phyloP scores from a whole-genome alignment of 2,113 vertebrate species.

The Sorex araneus region DNA sequence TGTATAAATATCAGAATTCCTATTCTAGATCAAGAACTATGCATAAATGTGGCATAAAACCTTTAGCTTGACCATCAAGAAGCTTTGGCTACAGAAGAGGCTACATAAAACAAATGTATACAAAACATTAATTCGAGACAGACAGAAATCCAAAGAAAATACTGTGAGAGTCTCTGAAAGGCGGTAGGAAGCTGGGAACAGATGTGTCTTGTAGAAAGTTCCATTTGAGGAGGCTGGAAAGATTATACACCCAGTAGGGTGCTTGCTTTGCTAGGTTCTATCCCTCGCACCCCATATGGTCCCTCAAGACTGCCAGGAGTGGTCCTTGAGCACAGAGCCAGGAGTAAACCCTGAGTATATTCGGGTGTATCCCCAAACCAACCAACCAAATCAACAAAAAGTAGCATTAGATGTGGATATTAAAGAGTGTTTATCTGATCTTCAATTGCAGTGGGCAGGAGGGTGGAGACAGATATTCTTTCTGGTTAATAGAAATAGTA shows the following conservation, averaged over 20 bases:
- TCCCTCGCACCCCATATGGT: too few relatives aligned
- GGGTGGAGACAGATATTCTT: not conserved
- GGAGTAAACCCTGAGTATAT: too few relatives aligned
- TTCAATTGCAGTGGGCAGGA: not conserved
- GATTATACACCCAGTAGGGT: not conserved
- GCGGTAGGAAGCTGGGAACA: not conserved
- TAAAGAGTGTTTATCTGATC: not conserved
- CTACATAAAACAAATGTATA: slow-evolving; percentile 10
- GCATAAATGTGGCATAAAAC: slow-evolving; percentile 8
- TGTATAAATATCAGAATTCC: slow-evolving; percentile 41
- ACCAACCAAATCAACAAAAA: not conserved
- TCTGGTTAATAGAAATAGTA: slow-evolving; percentile 19
- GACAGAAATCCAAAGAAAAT: not conserved
- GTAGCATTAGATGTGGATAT: not conserved
- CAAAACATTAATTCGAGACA: slow-evolving; percentile 36
- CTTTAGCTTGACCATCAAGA: not conserved
- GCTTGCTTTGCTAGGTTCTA: not conserved
- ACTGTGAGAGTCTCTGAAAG: not conserved
- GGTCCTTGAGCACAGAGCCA: too few relatives aligned
- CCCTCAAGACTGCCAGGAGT: too few relatives aligned
- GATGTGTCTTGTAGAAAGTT: not conserved
- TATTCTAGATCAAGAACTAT: not conserved
- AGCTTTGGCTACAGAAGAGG: not conserved
- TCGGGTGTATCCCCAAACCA: too few relatives aligned
- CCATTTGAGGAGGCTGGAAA: not conserved